Evolutionary conservation across 1,140 invertebrate genomes (phyloP), one percentile per base, ranked within the genome.

Genomic region (Mycetomoellerius zeteki): DNA sequence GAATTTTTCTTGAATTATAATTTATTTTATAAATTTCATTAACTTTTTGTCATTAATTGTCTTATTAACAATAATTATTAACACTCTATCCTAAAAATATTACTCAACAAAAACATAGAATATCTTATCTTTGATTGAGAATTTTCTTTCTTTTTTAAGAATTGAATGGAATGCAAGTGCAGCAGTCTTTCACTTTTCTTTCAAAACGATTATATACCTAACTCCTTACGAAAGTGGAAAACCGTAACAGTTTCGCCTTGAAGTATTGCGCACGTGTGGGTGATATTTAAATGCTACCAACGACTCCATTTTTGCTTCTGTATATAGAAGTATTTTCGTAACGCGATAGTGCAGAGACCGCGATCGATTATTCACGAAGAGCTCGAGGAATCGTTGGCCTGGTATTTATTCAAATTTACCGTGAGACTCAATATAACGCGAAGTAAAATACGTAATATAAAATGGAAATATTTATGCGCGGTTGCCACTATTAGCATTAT

Each of bases 261-360:
- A 87, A 87, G 75, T 87, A 85, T 76, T 50, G 72, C 89, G 52
- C 10, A 52, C 54, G 69, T 89, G 67, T 81, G 67, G 52, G 24
- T 69, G 78, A 76, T 81, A 90, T 85, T 73, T 62, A 72, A 76
- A 73, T 86, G 77, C 21, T 82, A 72, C 75, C 56, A 78, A 43
- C 33, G 65, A 82, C 52, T 82, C 30, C 37, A 82, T 72, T 77
- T 60, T 30, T 21, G 56, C 33, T 30, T 27, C 65, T 30, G 30
- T 58, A 21, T 58, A 21, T 60, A 33, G 10, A 27, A 73, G 37
- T 82, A 47, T 82, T 72, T 65, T 72, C 52, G 64, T 69, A 56
- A 69, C 30, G 69, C 69, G 69, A 30, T 24, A 71, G 62, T 33
- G 54, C 33, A 27, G 54, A 72, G 52, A 72, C 37, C 27, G 54